phyloP scores from a whole-genome alignment of 2,888 invertebrate genomes.

The Drosophila paramelanica region DNA sequence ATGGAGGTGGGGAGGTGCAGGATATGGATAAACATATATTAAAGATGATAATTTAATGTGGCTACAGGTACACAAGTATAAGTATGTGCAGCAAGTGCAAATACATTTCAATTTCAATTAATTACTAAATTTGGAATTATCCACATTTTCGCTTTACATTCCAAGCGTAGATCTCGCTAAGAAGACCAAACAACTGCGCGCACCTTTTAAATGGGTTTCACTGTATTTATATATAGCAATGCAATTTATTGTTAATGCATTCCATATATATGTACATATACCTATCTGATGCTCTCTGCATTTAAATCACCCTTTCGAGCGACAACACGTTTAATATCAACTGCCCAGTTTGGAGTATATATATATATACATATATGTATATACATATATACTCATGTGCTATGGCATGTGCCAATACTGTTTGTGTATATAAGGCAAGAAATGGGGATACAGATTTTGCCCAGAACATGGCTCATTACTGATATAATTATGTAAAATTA shows the following conservation, averaged over 20 bases:
- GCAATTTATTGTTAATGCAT: constrained; percentile 32
- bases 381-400: too few species aligned
- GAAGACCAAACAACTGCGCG: too few species aligned
- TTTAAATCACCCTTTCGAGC: constrained; percentile 7
- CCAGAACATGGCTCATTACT: constrained; percentile 12
- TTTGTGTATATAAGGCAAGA: too few species aligned
- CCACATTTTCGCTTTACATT: too few species aligned
- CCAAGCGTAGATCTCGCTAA: too few species aligned
- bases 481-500: neutral
- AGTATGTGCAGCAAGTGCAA: too few species aligned
- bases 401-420: too few species aligned
- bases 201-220: too few species aligned
- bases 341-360: constrained; percentile 1
- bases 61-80: too few species aligned
- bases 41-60: constrained; percentile 2
- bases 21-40: constrained; percentile 12
- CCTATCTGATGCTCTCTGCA: neutral
- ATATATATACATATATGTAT: too few species aligned
- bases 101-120: too few species aligned
- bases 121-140: too few species aligned
- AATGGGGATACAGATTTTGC: neutral
- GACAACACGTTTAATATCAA: neutral
- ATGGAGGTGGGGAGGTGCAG: constrained; percentile 5
- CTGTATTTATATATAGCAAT: constrained; percentile 4
- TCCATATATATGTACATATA: constrained; percentile 5